Evolutionary conservation across 2,888 invertebrate species (phyloP), one percentile per base, ranked within the genome.

Genomic region (Tachina lurida): DNA sequence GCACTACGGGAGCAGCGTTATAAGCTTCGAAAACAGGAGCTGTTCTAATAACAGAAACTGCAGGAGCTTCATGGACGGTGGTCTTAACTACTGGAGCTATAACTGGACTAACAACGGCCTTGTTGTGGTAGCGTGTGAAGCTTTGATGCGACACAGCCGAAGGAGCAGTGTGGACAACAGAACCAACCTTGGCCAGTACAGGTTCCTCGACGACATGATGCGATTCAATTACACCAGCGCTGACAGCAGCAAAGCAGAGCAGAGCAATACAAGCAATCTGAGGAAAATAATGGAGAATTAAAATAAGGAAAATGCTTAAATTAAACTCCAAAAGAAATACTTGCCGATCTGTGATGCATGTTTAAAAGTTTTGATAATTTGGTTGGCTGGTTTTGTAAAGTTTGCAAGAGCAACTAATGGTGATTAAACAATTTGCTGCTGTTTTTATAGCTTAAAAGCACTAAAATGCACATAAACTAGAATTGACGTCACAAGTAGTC

Each of bases 111-210:
- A 93, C 88, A 9, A 92, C 91, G 0, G 94, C 93, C 4, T 93
- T 93, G 79, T 93, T 92, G 84, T 92, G 87, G 10, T 94, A 91
- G 79, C 94, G 94, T 17, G 94, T 90, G 31, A 94, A 93, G 82
- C 94, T 93, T 88, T 94, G 94, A 73, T 94, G 94, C 7, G 94
- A 94, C 0, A 94, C 93, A 0, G 94, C 92, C 0, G 91, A 90
- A 10, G 70, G 93, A 31, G 84, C 83, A n/a, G 74, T 58, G 43
- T 89, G 88, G 5, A 89, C 86, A 19, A 87, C 87, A 47, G 88
- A 15, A 39, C 90, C 91, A 5, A 92, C 90, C 67, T 91, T 91
- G 19, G 90, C 89, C 17, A 92, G 83, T 17, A 90, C 89, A 62
- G 91, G 90, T 81, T 90, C 90, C 45, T 91, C 68, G 15, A 91